phyloP scores from a whole-genome alignment of 1,140 invertebrate species.

The Lordiphosa stackelbergi region DNA sequence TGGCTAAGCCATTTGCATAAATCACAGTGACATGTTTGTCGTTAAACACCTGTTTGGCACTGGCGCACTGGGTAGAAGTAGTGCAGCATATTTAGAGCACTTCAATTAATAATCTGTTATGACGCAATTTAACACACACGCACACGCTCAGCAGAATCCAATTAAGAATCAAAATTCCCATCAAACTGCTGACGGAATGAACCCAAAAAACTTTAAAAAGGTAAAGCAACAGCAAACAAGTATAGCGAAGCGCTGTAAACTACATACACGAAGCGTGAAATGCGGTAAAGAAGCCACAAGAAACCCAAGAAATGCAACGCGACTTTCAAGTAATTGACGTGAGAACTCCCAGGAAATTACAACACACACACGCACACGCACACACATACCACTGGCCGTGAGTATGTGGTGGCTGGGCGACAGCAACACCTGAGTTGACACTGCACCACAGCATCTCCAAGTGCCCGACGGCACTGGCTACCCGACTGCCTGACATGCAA shows the following conservation, averaged over 20 bases:
- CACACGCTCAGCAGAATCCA: background rate
- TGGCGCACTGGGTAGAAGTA: constrained; percentile 1
- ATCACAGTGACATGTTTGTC: constrained; percentile 47
- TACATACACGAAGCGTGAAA: constrained; percentile 14
- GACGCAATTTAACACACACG: constrained; percentile 4
- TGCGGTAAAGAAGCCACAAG: constrained; percentile 14
- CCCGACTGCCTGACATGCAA: constrained; percentile 9
- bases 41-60: constrained; percentile 44
- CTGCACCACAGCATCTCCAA: constrained; percentile 7
- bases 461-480: too few relatives aligned
- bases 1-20: constrained; percentile 47
- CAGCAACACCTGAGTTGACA: constrained; percentile 12
- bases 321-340: constrained; percentile 33
- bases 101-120: constrained; percentile 16
- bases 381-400: background rate
- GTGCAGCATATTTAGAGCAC: constrained; percentile 8
- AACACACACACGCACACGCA: constrained; percentile 16
- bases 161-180: constrained; percentile 7
- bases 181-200: constrained; percentile 9
- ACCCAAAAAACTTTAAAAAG: constrained; percentile 11
- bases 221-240: constrained; percentile 5
- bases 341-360: constrained; percentile 32
- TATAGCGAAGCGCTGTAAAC: constrained; percentile 9
- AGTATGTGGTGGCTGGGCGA: constrained; percentile 6
- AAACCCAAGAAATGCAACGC: constrained; percentile 30